Evolutionary conservation across 2,888 invertebrate species (phyloP), one percentile per base, ranked within the genome.

Genomic region (Chrysolina oricalcia): DNA sequence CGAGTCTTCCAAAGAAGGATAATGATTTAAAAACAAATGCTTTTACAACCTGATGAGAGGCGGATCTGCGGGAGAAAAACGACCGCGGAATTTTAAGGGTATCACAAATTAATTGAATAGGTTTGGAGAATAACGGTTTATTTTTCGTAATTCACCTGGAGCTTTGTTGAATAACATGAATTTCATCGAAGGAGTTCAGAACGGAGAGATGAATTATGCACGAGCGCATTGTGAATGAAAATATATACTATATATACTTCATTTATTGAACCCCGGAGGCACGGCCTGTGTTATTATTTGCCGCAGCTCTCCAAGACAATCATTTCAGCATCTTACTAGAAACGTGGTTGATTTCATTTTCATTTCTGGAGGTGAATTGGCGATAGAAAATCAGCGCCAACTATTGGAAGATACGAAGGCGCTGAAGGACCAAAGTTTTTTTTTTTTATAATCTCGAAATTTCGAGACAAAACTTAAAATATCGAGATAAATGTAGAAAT

Each of bases 11-110:
- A 66, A 72, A 72, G 56, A 72, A 72, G 66, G 72, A 72, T 72
- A 72, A 72, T 46, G 72, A 72, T 66, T 72, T 63, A 23, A 72
- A 72, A 72, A 72, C 72, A 64, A 72, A 72, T 66, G 48, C 59
- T 59, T 23, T 59, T 15, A 59, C 59, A 56, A 72, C 17, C 46
- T 59, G 59, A 69, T 23, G 67, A 67, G 23, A 50, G 43, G 56
- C 19, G 40, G 69, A 41, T 23, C 68, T 40, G n/a, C 27, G 35
- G 41, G 23, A 69, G 17, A 70, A 70, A 70, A 70, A 70, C 56
- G 43, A 62, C 46, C 41, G 62, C 27, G 70, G 70, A 70, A 70
- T 70, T 70, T 70, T 70, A 70, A 70, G 59, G 62, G 70, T 59
- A 70, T 41, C 56, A 68, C 13, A 41, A 69, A 56, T 59, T 59